Evolutionary conservation across 2,113 vertebrate genomes (phyloP).

Genomic region (Hippocampus comes): DNA sequence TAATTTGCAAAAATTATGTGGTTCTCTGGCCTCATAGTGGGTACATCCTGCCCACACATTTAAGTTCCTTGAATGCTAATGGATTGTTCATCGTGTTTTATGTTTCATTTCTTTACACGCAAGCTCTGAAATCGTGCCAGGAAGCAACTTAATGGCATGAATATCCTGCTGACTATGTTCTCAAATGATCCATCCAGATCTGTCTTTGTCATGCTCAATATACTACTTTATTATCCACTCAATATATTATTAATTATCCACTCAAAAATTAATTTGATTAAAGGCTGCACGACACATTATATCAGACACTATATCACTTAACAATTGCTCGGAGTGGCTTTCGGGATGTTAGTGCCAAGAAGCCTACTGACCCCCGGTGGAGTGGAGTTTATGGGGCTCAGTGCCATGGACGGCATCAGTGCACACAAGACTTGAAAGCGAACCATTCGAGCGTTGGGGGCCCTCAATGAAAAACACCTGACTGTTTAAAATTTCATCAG

Average conservation of each 20-base stretch:
- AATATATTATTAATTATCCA: slow-evolving; percentile 67
- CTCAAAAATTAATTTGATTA: slow-evolving; percentile 69
- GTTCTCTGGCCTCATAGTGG: background rate
- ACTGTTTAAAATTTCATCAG: slow-evolving; percentile 52
- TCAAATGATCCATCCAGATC: slow-evolving; percentile 53
- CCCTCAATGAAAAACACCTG: slow-evolving; percentile 17
- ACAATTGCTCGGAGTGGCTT: slow-evolving; percentile 32
- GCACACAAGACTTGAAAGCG: slow-evolving; percentile 24
- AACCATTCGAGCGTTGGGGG: slow-evolving; percentile 14
- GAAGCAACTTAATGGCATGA: slow-evolving; percentile 5
- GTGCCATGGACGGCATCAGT: slow-evolving; percentile 53
- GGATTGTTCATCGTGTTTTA: background rate
- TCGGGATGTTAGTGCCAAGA: slow-evolving; percentile 28
- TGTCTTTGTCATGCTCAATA: slow-evolving; percentile 72
- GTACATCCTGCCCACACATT: background rate
- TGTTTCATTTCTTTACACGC: slow-evolving; percentile 1
- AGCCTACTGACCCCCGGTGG: slow-evolving; percentile 65
- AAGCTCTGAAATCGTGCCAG: background rate
- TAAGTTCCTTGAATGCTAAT: background rate
- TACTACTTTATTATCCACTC: slow-evolving; percentile 64
- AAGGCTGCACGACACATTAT: slow-evolving; percentile 67
- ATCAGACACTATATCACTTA: slow-evolving; percentile 45
- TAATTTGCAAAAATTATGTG: background rate
- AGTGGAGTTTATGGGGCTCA: slow-evolving; percentile 41
- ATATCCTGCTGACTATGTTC: slow-evolving; percentile 7